Evolutionary conservation across 2,797 vertebrate genomes (phyloP).

Genomic region (Hozukius guyotensis): DNA sequence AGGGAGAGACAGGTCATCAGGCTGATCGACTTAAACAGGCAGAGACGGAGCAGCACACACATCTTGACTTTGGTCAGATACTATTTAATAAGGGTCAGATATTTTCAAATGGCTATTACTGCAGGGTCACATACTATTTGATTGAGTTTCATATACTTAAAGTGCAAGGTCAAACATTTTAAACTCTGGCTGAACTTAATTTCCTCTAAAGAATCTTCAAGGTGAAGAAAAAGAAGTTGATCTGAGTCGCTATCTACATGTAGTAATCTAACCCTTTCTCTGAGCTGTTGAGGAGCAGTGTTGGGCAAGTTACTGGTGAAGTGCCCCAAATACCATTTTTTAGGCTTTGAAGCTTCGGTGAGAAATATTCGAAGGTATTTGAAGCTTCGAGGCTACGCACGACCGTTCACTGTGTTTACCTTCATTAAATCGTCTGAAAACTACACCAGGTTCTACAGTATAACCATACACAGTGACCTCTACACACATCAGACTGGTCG

Average conservation of each 20-base stretch:
- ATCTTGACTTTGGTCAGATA: conserved; percentile 46
- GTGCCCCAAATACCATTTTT: too few relatives aligned
- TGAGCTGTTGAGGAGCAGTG: neutral
- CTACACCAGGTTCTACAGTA: too few relatives aligned
- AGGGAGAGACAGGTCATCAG: conserved; percentile 10
- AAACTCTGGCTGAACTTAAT: conserved; percentile 37
- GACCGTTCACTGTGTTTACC: too few relatives aligned
- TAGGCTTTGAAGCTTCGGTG: too few relatives aligned
- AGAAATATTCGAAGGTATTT: too few relatives aligned
- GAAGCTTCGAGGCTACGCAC: too few relatives aligned
- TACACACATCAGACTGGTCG: too few relatives aligned
- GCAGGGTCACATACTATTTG: conserved; percentile 48
- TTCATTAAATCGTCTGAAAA: too few relatives aligned
- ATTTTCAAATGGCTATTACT: conserved; percentile 62
- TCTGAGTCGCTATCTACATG: neutral
- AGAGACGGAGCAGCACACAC: conserved; percentile 27
- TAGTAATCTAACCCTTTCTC: conserved; percentile 1
- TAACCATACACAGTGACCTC: too few relatives aligned
- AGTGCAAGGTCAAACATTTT: conserved; percentile 52
- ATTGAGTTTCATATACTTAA: conserved; percentile 50
- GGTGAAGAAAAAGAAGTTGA: conserved; percentile 3
- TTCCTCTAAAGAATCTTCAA: conserved; percentile 12
- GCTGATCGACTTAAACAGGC: conserved; percentile 48
- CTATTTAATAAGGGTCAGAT: conserved; percentile 65
- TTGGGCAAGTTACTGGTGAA: too few relatives aligned